Evolutionary conservation across 2,888 invertebrate species (phyloP).

Genomic region (Alsophila aescularia): DNA sequence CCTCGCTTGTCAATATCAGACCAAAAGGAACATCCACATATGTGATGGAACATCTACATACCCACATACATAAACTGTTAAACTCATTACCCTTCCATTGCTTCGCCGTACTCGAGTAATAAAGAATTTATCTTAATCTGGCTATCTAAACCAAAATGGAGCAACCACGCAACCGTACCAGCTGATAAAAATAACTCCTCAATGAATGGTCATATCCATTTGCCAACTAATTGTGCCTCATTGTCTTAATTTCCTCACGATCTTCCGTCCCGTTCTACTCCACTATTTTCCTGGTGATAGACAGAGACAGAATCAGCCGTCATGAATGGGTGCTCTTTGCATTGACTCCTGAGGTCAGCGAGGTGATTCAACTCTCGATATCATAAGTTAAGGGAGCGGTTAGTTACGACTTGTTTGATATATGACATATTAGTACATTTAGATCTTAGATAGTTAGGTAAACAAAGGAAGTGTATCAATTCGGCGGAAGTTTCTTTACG

Average conservation of each 20-base stretch:
- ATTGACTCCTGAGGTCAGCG: constrained; percentile 73
- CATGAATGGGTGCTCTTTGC: constrained; percentile 69
- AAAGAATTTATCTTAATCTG: no score
- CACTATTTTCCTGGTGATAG: constrained; percentile 16
- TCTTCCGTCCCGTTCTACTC: constrained; percentile 43
- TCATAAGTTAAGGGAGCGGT: constrained; percentile 42
- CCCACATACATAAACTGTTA: no score
- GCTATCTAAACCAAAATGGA: not conserved
- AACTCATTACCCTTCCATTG: no score
- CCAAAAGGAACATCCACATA: no score
- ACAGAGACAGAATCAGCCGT: constrained; percentile 45
- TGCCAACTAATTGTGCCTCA: constrained; percentile 57
- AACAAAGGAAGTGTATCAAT: constrained; percentile 9
- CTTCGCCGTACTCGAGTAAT: no score
- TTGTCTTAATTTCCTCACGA: constrained; percentile 52
- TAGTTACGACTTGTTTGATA: constrained; percentile 32
- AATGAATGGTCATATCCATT: constrained; percentile 15
- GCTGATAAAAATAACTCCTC: constrained; percentile 12
- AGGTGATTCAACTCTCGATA: constrained; percentile 68
- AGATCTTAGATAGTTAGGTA: constrained; percentile 11
- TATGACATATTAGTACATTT: constrained; percentile 19
- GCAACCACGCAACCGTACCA: not conserved
- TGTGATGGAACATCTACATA: no score
- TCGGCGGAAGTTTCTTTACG: not conserved
- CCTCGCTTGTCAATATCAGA: no score